A percentile compares a stretch with the other conserved stretches of the same genome.
These are phyloP conservation scores for Poecilia velifera DNA, from an alignment of 2,797 vertebrate species.

Conservation along the genomic window DNA sequence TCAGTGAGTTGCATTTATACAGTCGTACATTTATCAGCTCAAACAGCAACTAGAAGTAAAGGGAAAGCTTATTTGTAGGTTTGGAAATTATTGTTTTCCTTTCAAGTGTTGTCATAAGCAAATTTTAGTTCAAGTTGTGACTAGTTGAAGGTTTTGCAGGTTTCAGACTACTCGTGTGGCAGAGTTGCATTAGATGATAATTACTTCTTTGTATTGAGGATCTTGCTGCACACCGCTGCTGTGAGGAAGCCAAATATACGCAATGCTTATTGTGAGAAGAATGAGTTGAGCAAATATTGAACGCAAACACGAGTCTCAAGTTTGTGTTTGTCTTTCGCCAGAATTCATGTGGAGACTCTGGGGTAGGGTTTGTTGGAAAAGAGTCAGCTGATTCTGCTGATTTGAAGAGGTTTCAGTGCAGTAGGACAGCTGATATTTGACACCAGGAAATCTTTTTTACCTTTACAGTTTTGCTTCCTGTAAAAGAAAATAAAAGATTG, in stretches of 20 bases:
- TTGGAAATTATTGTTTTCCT: constrained; percentile 4
- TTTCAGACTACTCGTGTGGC: background rate
- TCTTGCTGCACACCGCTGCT: background rate
- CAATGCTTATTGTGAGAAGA: background rate
- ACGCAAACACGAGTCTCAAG: background rate
- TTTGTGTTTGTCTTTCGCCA: background rate
- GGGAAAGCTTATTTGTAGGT: background rate
- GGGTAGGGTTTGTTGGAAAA: background rate
- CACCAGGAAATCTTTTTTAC: background rate
- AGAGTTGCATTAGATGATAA: background rate
- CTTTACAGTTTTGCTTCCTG: background rate
- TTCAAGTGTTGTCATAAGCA: constrained; percentile 20
- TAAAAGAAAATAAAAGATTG: background rate
- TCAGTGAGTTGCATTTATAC: constrained; percentile 62
- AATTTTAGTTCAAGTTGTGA: background rate
- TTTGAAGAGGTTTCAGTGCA: background rate
- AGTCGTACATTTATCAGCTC: background rate
- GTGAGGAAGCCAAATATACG: background rate
- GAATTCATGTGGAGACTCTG: background rate
- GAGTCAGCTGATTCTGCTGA: background rate
- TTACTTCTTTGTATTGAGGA: background rate
- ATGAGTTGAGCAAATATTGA: constrained; percentile 3
- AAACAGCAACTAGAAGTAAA: background rate
- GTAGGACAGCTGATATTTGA: background rate
- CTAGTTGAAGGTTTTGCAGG: constrained; percentile 10